A percentile compares a stretch with the other conserved stretches of the same genome.
These are phyloP conservation scores for Acanthopleura granulata DNA, from an alignment of 2,888 invertebrate genomes.

Conservation along the genomic window DNA sequence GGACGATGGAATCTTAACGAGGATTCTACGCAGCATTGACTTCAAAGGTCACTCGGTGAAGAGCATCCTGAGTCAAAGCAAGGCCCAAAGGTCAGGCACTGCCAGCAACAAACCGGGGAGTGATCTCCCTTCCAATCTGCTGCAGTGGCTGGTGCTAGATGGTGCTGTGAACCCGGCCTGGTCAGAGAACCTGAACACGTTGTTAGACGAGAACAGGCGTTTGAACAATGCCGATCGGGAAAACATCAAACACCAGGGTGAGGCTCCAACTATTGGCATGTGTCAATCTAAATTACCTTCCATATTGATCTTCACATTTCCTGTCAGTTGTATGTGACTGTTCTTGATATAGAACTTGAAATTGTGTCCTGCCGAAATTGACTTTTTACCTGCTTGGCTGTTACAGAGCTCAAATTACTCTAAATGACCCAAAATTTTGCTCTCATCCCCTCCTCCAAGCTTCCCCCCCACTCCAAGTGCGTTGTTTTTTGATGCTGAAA, in stretches of 20 bases:
- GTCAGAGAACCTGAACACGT: conserved; percentile 61
- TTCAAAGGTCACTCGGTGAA: conserved; percentile 55
- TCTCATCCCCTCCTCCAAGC: too few species aligned
- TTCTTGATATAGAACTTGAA: too few species aligned
- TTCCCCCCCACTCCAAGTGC: too few species aligned
- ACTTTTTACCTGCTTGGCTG: too few species aligned
- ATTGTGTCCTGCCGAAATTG: too few species aligned
- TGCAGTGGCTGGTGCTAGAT: conserved; percentile 65
- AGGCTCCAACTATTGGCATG: too few species aligned
- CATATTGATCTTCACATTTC: too few species aligned
- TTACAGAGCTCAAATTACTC: too few species aligned
- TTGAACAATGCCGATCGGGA: conserved; percentile 60
- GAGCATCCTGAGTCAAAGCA: conserved; percentile 41
- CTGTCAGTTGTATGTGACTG: too few species aligned
- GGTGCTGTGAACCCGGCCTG: conserved; percentile 60
- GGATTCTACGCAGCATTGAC: conserved; percentile 53
- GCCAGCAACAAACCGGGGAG: conserved; percentile 29
- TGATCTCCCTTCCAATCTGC: conserved; percentile 52
- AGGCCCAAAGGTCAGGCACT: conserved; percentile 45
- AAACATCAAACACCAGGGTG: conserved; percentile 30
- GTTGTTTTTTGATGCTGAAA: too few species aligned
- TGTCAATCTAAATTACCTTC: too few species aligned
- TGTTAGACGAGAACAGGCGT: conserved; percentile 54
- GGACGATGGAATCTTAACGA: conserved; percentile 58
- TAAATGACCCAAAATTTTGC: too few species aligned